Evolutionary conservation across 2,797 vertebrate genomes (phyloP), one percentile per base, ranked within the genome.

Genomic region (Danio kyathit): DNA sequence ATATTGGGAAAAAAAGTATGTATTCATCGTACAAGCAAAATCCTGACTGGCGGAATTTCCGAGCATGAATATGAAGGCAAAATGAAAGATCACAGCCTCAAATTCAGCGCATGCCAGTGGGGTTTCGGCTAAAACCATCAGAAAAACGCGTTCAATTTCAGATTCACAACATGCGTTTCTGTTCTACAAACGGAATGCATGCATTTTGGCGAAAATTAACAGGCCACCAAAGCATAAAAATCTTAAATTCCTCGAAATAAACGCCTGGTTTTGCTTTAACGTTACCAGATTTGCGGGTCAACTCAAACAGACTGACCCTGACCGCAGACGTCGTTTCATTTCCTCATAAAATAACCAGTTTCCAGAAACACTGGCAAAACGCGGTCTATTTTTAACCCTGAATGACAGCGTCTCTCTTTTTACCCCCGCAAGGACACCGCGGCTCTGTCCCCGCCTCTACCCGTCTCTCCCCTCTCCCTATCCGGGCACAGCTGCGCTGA

Each of bases 381-480:
- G 14, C 38, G 10, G 13, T 29, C n/a, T 76, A 61, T 81, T 63
- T 60, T 56, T 51, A 57, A 59, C 49, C 74, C n/a, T n/a, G 73
- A 19, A 44, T 16, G 74, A 46, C 67, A 41, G 43, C 56, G 66
- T 78, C 71, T 76, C 71, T 76, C 40, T 81, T 79, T 83, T 82
- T 77, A 86, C 7, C 14, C 44, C 60, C 63, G 88, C 91, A 93
- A 94, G 91, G 92, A 90, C 93, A 91, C 86, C 87, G 89, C 89
- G 88, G 81, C 84, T 74, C 82, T 19, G 41, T 87, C 82, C 43
- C 43, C 78, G 12, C 29, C 81, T 63, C 67, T 77, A 59, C 11
- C 69, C 69, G 57, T 57, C 43, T 44, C 66, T 52, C 64, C 43
- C 40, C 19, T 60, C 49, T 56, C 51, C 44, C 14, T 75, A 79